A percentile compares a stretch with the other conserved stretches of the same genome.
Evolutionary conservation across 2,888 invertebrate genomes (phyloP).

Genomic region (Limnephilus rhombicus): DNA sequence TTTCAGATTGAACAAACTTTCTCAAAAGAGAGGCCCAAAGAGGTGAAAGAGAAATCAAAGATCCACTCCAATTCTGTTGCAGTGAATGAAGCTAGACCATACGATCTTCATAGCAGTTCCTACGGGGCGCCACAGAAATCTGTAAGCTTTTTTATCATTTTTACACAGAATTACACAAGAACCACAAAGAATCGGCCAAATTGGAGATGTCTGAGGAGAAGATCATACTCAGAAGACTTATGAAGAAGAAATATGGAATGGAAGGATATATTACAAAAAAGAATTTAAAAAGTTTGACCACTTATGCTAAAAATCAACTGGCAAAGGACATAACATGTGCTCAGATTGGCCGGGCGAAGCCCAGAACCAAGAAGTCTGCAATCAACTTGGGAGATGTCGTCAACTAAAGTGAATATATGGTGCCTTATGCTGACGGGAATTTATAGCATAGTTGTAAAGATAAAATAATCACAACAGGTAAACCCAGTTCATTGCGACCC

Average conservation of each 20-base stretch:
- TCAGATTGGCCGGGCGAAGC: neutral
- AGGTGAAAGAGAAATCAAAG: neutral
- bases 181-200: neutral
- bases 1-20: slow-evolving; percentile 22
- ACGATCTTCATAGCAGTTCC: slow-evolving; percentile 59
- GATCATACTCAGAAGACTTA: too few relatives aligned
- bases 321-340: neutral
- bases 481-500: too few relatives aligned
- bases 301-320: neutral
- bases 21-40: slow-evolving; percentile 7
- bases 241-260: neutral
- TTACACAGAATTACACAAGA: neutral
- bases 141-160: slow-evolving; percentile 50
- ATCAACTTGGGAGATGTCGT: neutral
- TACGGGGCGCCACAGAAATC: slow-evolving; percentile 64
- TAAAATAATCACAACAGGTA: too few relatives aligned
- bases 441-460: neutral
- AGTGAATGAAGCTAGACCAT: slow-evolving; percentile 59
- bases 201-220: neutral
- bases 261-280: neutral
- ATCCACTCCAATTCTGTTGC: slow-evolving; percentile 15
- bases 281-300: too few relatives aligned
- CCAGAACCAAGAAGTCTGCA: neutral
- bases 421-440: neutral
- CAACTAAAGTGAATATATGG: neutral